Conservation (phyloP, 1,140 invertebrate species). For the Cyclargus thomasi region DNA sequence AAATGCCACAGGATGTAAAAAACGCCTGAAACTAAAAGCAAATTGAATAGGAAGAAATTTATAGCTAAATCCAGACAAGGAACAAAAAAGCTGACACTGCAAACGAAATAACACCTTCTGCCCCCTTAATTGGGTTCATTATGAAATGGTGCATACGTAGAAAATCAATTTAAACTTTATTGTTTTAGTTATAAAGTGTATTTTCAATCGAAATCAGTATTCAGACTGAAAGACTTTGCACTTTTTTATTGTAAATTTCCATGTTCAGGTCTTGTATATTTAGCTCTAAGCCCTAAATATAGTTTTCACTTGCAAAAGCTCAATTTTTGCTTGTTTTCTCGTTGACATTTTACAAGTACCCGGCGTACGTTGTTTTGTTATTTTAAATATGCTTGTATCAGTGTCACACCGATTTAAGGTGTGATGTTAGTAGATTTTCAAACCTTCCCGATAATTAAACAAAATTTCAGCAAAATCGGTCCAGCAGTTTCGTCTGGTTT, state of each 20-base stretch:
- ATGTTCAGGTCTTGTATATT: not conserved
- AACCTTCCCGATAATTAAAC: no score
- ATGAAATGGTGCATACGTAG: not conserved
- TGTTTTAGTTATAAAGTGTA: not conserved
- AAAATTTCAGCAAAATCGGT: no score
- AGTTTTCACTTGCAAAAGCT: not conserved
- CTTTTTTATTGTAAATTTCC: conserved; percentile 5
- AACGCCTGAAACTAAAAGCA: conserved; percentile 2
- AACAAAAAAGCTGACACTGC: not conserved
- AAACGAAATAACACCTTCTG: not conserved
- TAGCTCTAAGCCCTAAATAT: not conserved
- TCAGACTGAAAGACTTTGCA: not conserved
- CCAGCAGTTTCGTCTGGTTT: no score
- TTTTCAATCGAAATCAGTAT: not conserved
- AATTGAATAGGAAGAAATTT: conserved; percentile 16
- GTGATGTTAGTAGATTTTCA: no score
- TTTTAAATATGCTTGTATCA: no score
- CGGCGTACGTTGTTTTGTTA: no score
- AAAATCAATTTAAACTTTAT: not conserved
- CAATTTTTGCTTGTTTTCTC: not conserved
- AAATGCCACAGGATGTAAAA: conserved; percentile 4
- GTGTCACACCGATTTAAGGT: no score
- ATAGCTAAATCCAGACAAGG: conserved; percentile 8
- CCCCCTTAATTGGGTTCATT: not conserved
- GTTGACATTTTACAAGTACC: not conserved